Base-by-base conservation (phyloP, 2,113 vertebrate species). In the Onychostoma macrolepis region DNA sequence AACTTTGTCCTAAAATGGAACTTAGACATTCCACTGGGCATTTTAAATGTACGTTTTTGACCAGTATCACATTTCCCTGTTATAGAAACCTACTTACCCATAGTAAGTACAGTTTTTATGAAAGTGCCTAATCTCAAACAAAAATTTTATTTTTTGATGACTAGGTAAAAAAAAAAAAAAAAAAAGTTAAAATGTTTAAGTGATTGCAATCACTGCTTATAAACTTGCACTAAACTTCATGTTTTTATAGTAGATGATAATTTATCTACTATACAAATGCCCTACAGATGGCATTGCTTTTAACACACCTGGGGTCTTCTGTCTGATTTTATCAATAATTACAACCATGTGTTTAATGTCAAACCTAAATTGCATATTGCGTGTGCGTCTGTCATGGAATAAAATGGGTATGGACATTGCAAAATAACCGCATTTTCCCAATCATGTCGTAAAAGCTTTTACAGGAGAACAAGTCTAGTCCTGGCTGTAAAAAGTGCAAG, bases 271-370 rank as follows among this genome's bases (percentile, higher is more conserved):
- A n/a, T n/a, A n/a, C n/a, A n/a, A n/a, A n/a, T 19, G 50, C 76
- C 41, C 1, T 33, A 80, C 53, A 86, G 76, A 80, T 85, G 85
- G 69, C 48, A 24, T 72, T 80, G 33, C 69, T 41, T 84, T 38
- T 63, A 85, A 72, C n/a, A 30, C 67, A 56, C 56, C 17, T 61
- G 56, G 58, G 38, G 58, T 81, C n/a, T 6, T 26, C 33, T 26
- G 13, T 65, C 3, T 65, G n/a, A 65, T 65, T 45, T 65, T 12
- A 69, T 82, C 65, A 69, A 77, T 85, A 84, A 84, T 76, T 61
- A 75, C 13, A 65, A 69, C 41, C 75, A 63, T 75, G 43, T 21
- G 65, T 48, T 74, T 86, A 3, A 80, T 11, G 36, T 89, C 79
- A 76, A 45, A 76, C 45, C 41, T 84, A 80, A 86, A 86, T 36